Base-by-base conservation (phyloP, 1,140 invertebrate species). In the Megathymus violae region DNA sequence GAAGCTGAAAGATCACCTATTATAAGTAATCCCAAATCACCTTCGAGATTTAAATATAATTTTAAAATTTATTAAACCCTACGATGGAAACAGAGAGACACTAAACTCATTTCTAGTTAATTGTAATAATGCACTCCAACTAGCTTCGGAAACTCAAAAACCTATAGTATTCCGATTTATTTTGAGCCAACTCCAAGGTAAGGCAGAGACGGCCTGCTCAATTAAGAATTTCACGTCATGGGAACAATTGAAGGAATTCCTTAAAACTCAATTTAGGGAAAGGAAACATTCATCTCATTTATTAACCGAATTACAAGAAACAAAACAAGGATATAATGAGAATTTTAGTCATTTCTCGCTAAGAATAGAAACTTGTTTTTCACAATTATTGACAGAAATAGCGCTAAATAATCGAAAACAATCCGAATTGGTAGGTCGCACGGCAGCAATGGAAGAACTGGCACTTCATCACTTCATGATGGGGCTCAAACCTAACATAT, bases 251-350 rank as follows among this genome's bases (percentile, higher is more conserved):
- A 65, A 40, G 15, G 51, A 64, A 1, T 63, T 68, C n/a, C 22
- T 68, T 10, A 65, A 60, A 43, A 65, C 41, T 0, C 62, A 68
- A 34, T 71, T 71, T 9, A 17, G 65, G 9, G 59, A 72, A 17
- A 15, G 62, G 1, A 71, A 71, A 48, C 69, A 71, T 14, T 67
- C 64, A 22, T 11, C 69, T 0, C 65, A 71, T 11, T 15, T 72
- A 13, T 13, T 72, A 2, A 60, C 44, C 0, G 62, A 68, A 2
- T 36, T 72, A 0, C 69, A 72, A 38, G 65, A 68, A 34, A 48
- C 52, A 9, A 61, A 31, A 13, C 60, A 70, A 46, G 13, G 11
- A 7, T 3, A 11, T 4, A n/a, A 38, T 1, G 52, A 62, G 54
- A 56, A 4, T 4, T 51, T 69, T 9, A 69, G 22, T 2, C 44